Percentiles rank a stretch among this genome's conserved stretches.
Evolutionary conservation across 2,888 invertebrate genomes (phyloP).

Genomic region (Chrysopilus asiliformis): DNA sequence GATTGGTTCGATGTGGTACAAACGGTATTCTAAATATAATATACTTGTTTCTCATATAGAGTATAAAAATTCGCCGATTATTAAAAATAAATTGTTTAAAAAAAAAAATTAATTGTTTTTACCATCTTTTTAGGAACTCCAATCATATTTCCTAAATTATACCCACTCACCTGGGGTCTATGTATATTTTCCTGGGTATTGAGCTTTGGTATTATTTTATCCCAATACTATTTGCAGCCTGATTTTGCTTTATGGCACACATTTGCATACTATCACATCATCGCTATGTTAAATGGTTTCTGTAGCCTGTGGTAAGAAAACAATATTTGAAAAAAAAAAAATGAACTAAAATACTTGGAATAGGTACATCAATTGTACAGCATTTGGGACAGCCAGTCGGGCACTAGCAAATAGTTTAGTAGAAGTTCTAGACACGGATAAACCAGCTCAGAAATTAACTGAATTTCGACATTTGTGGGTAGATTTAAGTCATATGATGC

Average conservation of each 20-base stretch:
- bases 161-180: slow-evolving; percentile 47
- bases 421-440: slow-evolving; percentile 46
- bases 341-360: slow-evolving; percentile 1
- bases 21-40: no score
- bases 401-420: slow-evolving; percentile 51
- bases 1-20: no score
- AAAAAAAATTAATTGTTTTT: no score
- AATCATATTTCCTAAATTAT: slow-evolving; percentile 51
- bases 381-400: slow-evolving; percentile 49
- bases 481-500: slow-evolving; percentile 65
- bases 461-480: slow-evolving; percentile 58
- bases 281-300: slow-evolving; percentile 60
- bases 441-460: slow-evolving; percentile 49
- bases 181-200: slow-evolving; percentile 53
- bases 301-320: slow-evolving; percentile 50
- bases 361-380: slow-evolving; percentile 51
- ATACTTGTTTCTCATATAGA: no score
- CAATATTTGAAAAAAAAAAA: not conserved
- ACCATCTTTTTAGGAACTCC: no score
- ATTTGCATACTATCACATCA: slow-evolving; percentile 57
- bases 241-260: slow-evolving; percentile 61
- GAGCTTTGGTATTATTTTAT: slow-evolving; percentile 50
- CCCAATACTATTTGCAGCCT: slow-evolving; percentile 56
- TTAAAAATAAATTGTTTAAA: slow-evolving; percentile 46
- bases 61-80: no score